A percentile compares a stretch with the other conserved stretches of the same genome.
These are phyloP conservation scores for Aepyceros melampus DNA, from an alignment of 2,113 vertebrate species.

Conservation along the genomic window DNA sequence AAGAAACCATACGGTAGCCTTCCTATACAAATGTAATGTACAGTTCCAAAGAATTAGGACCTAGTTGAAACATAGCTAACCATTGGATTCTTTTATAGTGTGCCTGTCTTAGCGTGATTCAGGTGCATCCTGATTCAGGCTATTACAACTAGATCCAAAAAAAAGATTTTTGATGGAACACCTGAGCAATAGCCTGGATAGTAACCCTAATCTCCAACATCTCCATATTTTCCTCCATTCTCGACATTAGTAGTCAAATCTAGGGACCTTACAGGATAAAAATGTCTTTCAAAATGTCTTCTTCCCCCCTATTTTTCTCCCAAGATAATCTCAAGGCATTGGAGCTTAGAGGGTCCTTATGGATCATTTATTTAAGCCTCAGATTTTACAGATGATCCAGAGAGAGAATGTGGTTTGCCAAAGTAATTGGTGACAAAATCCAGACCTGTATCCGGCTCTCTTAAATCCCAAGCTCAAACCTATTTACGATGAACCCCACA, in stretches of 20 bases:
- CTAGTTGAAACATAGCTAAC: not conserved
- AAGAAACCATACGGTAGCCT: not conserved
- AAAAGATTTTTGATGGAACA: not conserved
- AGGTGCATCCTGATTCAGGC: not conserved
- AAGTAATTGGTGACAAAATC: slow-evolving; percentile 16
- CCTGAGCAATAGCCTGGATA: not conserved
- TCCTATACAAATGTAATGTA: not conserved
- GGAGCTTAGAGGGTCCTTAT: not conserved
- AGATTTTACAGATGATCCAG: not conserved
- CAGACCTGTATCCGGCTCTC: not conserved
- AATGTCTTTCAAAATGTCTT: not conserved
- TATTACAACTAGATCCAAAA: not conserved
- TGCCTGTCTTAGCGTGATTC: not conserved
- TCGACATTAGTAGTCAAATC: not conserved
- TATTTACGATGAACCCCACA: not conserved
- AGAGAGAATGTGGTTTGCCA: not conserved
- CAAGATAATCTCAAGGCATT: not conserved
- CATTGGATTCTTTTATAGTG: not conserved
- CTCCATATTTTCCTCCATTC: not conserved
- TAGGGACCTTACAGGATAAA: not conserved
- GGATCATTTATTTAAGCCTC: not conserved
- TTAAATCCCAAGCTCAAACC: not conserved
- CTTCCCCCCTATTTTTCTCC: not conserved
- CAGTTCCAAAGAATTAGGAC: not conserved
- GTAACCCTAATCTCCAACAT: not conserved